Evolutionary conservation across 2,888 invertebrate species (phyloP).

Genomic region (Standfussiana lucernea): DNA sequence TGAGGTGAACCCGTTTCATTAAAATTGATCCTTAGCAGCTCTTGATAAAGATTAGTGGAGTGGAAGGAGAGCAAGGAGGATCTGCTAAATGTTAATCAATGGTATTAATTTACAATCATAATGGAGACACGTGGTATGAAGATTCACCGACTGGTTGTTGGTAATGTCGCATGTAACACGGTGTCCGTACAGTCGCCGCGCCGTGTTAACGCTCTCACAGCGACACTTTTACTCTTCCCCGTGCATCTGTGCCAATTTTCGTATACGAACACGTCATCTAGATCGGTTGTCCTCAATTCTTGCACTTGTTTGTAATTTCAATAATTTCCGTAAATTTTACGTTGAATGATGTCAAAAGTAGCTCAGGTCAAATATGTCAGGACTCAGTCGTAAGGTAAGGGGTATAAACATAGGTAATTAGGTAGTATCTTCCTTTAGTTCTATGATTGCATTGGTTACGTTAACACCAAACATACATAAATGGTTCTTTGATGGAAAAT

Average conservation of each 20-base stretch:
- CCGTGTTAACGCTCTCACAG: constrained; percentile 41
- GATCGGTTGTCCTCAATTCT: constrained; percentile 28
- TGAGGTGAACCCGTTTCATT: background rate
- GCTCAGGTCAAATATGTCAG: background rate
- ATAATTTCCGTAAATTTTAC: background rate
- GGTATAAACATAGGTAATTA: background rate
- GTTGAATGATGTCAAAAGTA: background rate
- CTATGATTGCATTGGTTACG: background rate
- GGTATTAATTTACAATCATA: background rate
- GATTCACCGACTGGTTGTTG: background rate
- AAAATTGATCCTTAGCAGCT: background rate
- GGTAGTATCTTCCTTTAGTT: background rate
- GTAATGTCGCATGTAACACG: background rate
- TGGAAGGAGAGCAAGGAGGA: background rate
- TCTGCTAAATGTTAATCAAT: background rate
- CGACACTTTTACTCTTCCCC: constrained; percentile 35
- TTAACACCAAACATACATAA: background rate
- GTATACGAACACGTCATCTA: constrained; percentile 19
- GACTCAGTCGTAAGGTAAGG: too few species aligned
- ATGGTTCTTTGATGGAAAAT: too few species aligned
- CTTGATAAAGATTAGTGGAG: background rate
- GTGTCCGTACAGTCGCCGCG: background rate
- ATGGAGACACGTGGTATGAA: background rate
- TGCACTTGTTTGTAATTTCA: constrained; percentile 7
- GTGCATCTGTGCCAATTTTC: constrained; percentile 50